Conservation (phyloP, 1,140 invertebrate species). For the Medauroidea extradentata region DNA sequence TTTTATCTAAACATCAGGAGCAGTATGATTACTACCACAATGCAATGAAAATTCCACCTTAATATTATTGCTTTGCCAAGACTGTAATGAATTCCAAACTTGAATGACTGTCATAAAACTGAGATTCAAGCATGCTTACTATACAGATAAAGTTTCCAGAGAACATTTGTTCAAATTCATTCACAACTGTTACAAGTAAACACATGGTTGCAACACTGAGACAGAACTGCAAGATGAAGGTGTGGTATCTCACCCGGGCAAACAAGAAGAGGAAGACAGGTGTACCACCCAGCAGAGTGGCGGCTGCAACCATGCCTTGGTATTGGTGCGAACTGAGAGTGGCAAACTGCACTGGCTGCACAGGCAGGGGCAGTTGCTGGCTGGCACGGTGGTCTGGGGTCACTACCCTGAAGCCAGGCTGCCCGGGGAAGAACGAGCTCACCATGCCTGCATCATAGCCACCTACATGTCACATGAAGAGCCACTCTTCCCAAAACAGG, state of each 20-base stretch:
- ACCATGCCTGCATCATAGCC: conserved; percentile 24
- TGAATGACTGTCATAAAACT: too few relatives aligned
- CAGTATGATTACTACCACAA: too few relatives aligned
- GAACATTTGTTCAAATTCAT: too few relatives aligned
- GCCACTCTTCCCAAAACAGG: background rate
- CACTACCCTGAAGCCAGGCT: conserved; percentile 46
- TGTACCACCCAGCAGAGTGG: conserved; percentile 53
- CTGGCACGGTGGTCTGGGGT: conserved; percentile 45
- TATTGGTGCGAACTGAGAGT: conserved; percentile 45
- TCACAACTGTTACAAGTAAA: too few relatives aligned
- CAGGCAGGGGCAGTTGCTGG: conserved; percentile 46
- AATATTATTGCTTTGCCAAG: too few relatives aligned
- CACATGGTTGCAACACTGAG: too few relatives aligned
- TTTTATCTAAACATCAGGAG: too few relatives aligned
- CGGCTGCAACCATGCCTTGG: conserved; percentile 50
- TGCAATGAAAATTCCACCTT: too few relatives aligned
- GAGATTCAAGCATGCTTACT: too few relatives aligned
- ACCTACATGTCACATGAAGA: background rate
- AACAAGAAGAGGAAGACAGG: conserved; percentile 57
- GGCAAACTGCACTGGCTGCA: conserved; percentile 34
- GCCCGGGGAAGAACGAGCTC: conserved; percentile 44
- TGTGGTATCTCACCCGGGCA: conserved; percentile 53
- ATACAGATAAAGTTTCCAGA: too few relatives aligned
- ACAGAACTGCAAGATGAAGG: too few relatives aligned
- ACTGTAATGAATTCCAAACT: too few relatives aligned